Evolutionary conservation across 2,888 invertebrate genomes (phyloP), one percentile per base, ranked within the genome.

Genomic region (Tromatobia lineatoria): DNA sequence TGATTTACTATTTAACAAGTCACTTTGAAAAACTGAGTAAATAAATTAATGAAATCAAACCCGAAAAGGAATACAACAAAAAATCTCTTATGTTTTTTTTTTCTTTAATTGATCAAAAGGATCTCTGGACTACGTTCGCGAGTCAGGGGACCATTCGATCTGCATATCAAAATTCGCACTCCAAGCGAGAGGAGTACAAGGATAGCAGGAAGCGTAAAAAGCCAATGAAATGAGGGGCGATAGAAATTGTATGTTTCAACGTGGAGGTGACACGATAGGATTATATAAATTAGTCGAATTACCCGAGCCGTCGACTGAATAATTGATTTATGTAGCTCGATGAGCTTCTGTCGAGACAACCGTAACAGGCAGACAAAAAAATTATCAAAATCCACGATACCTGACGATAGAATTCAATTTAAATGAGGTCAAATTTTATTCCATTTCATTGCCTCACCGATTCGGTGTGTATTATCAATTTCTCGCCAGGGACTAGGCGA

Each of bases 251-350:
- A 69, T 59, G 57, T 20, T 80, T 80, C 42, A 45, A 50, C 57
- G 66, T 23, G 38, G 47, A 10, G 66, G 50, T 15, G 47, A 77
- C 61, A 67, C 52, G 69, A 79, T 38, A 54, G 25, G 45, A 82
- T 78, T 74, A 45, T 61, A 71, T 42, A 20, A 75, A 83, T 75
- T 70, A 70, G 64, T 75, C 50, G 57, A 69, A 66, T 79, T 64
- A 79, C 74, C 38, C 54, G 57, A 45, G n/a, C 38, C 13, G 54
- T 20, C 74, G 61, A 64, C n/a, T 61, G 69, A 50, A 74, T 64
- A 74, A 75, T 75, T 54, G 45, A 83, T 83, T 75, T 38, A 64
- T 42, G 54, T 45, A 71, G 70, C 66, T 71, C 70, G 64, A 64
- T 34, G 23, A 38, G 64, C 57, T 47, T 23, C 34, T 38, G 38